Percentiles rank a stretch among this genome's conserved stretches.
These are phyloP conservation scores for Exocentrus adspersus DNA, from an alignment of 2,888 invertebrate species.

Conservation along the genomic window DNA sequence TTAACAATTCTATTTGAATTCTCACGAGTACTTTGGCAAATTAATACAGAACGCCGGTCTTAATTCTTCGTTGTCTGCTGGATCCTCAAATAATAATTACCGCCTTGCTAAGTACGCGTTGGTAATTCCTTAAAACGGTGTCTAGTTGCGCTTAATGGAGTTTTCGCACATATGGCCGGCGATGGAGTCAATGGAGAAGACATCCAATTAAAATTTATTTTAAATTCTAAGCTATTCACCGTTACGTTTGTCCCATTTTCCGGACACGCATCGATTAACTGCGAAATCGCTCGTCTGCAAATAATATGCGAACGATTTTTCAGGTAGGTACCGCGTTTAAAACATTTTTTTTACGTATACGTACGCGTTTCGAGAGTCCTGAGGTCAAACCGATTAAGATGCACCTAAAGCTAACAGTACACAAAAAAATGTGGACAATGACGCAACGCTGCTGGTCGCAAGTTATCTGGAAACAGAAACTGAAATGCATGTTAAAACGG, in stretches of 20 bases:
- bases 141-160: slow-evolving; percentile 1
- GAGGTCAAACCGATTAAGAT: too few species aligned
- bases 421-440: too few species aligned
- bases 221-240: slow-evolving; percentile 26
- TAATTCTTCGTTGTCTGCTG: background rate
- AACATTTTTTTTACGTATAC: too few species aligned
- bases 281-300: too few species aligned
- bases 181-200: slow-evolving; percentile 13
- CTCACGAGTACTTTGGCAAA: background rate
- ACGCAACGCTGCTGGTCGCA: too few species aligned
- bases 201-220: slow-evolving; percentile 32
- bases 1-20: background rate
- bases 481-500: slow-evolving; percentile 41
- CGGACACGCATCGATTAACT: slow-evolving; percentile 15
- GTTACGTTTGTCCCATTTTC: slow-evolving; percentile 32
- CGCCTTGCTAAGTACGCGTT: background rate
- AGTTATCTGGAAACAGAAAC: too few species aligned
- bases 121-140: slow-evolving; percentile 12
- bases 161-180: slow-evolving; percentile 22
- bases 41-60: background rate
- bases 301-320: too few species aligned
- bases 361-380: too few species aligned
- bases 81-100: background rate
- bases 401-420: too few species aligned
- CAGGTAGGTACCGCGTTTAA: too few species aligned